A percentile compares a stretch with the other conserved stretches of the same genome.
These are phyloP conservation scores for Buteo buteo DNA, from an alignment of 2,113 vertebrate species.

Conservation along the genomic window DNA sequence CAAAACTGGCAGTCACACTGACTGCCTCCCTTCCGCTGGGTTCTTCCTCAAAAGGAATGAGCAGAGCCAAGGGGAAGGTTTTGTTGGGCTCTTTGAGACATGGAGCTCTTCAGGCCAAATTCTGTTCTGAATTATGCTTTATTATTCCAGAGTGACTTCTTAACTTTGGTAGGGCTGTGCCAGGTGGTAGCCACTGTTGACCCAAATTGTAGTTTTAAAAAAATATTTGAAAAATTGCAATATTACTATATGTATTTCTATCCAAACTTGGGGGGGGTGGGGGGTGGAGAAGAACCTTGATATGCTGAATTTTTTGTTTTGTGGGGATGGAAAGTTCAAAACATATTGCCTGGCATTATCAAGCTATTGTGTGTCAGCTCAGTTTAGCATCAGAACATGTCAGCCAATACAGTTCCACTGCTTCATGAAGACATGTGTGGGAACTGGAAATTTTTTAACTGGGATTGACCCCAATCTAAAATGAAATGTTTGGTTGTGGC, in stretches of 20 bases:
- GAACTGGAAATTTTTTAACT: constrained; percentile 5
- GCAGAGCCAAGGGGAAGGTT: not conserved
- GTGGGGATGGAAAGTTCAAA: not conserved
- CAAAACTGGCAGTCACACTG: constrained; percentile 26
- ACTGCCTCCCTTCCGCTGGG: not conserved
- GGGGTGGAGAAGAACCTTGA: not conserved
- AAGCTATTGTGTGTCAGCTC: not conserved
- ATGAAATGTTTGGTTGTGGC: not conserved
- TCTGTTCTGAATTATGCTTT: constrained; percentile 13
- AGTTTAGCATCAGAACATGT: not conserved
- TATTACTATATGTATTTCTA: not conserved
- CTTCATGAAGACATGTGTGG: not conserved
- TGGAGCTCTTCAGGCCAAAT: constrained; percentile 2
- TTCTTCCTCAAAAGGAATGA: not conserved
- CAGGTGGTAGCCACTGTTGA: not conserved
- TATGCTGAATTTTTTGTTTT: not conserved
- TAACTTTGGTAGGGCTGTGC: not conserved
- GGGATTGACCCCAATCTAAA: not conserved
- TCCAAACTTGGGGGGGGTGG: not conserved
- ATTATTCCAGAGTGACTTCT: constrained; percentile 4
- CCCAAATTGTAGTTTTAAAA: not conserved
- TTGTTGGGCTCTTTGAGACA: constrained; percentile 10
- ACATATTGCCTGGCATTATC: not conserved
- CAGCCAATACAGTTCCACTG: not conserved
- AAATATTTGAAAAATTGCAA: not conserved